These are phyloP conservation scores for Phyllotreta striolata DNA, from an alignment of 2,888 invertebrate genomes.

Conservation along the genomic window DNA sequence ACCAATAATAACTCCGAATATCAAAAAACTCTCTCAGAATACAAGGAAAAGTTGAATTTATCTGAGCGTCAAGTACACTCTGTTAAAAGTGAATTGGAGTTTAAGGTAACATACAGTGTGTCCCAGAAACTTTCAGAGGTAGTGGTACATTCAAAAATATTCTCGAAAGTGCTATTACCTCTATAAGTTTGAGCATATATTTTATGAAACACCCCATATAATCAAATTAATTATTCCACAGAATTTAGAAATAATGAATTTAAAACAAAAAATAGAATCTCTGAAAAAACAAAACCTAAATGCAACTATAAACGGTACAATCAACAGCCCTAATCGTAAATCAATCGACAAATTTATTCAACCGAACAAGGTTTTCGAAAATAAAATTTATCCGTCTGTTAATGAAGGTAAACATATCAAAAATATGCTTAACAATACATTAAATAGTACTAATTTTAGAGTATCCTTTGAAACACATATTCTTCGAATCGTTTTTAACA, in stretches of 20 bases:
- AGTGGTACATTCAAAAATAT: no score
- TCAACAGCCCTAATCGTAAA: constrained; percentile 13
- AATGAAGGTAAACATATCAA: constrained; percentile 34
- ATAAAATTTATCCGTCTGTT: constrained; percentile 33
- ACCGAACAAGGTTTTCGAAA: constrained; percentile 5
- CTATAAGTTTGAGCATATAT: no score
- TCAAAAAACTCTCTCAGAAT: constrained; percentile 62
- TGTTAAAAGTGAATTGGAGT: constrained; percentile 65
- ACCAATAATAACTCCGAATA: constrained; percentile 61
- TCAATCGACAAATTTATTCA: constrained; percentile 1
- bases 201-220: not conserved
- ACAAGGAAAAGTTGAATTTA: constrained; percentile 62
- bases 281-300: constrained; percentile 36
- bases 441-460: constrained; percentile 29
- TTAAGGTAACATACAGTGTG: constrained; percentile 61
- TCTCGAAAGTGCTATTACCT: no score
- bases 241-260: constrained; percentile 67
- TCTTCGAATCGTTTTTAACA: constrained; percentile 30
- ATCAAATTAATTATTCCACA: constrained; percentile 52
- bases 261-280: constrained; percentile 63
- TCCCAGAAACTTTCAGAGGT: not conserved
- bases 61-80: constrained; percentile 62
- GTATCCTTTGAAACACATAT: constrained; percentile 42
- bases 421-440: not conserved
- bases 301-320: constrained; percentile 29